Conservation (phyloP, 37 sponge, comb jelly and placozoan species). For the Halisarca cf. caerulea region DNA sequence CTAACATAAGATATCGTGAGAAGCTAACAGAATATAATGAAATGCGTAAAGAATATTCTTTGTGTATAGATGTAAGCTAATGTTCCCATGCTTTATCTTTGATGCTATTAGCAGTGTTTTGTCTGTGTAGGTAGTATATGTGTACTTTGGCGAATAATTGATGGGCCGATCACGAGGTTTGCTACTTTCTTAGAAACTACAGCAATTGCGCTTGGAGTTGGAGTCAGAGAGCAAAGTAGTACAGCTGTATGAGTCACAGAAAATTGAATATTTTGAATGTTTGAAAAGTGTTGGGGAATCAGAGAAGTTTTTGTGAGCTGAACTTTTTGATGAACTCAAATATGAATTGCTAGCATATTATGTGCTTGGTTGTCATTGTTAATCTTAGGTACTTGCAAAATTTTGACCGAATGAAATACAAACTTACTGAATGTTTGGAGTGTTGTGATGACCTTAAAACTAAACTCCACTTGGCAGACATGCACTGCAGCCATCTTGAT, state of each 20-base stretch:
- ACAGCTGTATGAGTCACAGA: background rate
- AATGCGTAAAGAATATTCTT: background rate
- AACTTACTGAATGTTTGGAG: constrained; percentile 24
- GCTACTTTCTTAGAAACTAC: constrained; percentile 7
- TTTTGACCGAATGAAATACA: constrained; percentile 13
- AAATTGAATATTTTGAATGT: constrained; percentile 15
- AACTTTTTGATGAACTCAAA: background rate
- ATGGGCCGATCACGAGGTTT: too few relatives aligned
- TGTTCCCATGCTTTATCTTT: too few relatives aligned
- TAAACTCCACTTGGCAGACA: constrained; percentile 49
- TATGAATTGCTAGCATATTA: background rate
- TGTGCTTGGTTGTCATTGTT: background rate
- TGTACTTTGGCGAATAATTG: too few relatives aligned
- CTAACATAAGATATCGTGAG: background rate
- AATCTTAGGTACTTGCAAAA: background rate
- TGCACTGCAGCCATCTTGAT: constrained; percentile 55
- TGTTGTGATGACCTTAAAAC: constrained; percentile 36
- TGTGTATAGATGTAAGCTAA: constrained; percentile 24
- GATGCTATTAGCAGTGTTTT: too few relatives aligned
- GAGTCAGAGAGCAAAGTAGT: background rate
- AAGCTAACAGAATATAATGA: constrained; percentile 20
- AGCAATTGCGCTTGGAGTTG: background rate
- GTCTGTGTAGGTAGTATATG: too few relatives aligned
- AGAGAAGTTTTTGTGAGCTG: constrained; percentile 13
- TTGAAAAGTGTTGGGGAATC: background rate